Evolutionary conservation across 2,888 invertebrate species (phyloP).

Genomic region (Pediacus dermestoides): DNA sequence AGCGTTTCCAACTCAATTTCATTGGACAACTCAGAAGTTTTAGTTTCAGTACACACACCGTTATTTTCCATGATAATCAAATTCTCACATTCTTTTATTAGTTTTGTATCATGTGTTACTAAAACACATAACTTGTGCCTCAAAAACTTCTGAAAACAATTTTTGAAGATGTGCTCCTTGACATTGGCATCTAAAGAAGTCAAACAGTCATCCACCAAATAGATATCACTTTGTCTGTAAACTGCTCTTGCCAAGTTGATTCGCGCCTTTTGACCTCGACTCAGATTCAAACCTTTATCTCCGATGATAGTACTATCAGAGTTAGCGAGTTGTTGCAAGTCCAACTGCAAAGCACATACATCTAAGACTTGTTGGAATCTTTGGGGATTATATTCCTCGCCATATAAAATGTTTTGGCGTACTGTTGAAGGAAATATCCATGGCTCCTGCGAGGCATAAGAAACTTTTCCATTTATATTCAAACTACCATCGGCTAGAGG

Average conservation of each 20-base stretch:
- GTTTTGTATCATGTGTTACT: conserved; percentile 26
- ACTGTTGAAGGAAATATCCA: conserved; percentile 60
- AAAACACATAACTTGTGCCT: conserved; percentile 31
- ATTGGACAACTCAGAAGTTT: too few species aligned
- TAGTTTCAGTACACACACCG: too few species aligned
- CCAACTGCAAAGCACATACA: conserved; percentile 61
- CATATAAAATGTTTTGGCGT: conserved; percentile 74
- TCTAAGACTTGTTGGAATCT: conserved; percentile 59
- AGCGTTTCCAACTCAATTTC: not conserved
- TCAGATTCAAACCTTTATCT: conserved; percentile 72
- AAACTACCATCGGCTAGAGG: conserved; percentile 35
- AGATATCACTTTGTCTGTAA: conserved; percentile 71
- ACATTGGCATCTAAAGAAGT: conserved; percentile 75
- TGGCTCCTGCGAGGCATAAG: conserved; percentile 60
- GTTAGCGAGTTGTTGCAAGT: conserved; percentile 48
- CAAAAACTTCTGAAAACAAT: conserved; percentile 46
- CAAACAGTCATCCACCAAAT: conserved; percentile 75
- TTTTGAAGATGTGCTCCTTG: conserved; percentile 65
- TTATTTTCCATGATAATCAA: conserved; percentile 22
- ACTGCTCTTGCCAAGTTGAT: conserved; percentile 73
- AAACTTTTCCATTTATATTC: conserved; percentile 50
- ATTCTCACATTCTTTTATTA: conserved; percentile 21
- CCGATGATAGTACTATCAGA: conserved; percentile 76
- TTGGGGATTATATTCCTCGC: conserved; percentile 56
- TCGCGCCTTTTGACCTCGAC: conserved; percentile 76